Evolutionary conservation across 2,888 invertebrate genomes (phyloP), one percentile per base, ranked within the genome.

Genomic region (Drosophila buzzatii): DNA sequence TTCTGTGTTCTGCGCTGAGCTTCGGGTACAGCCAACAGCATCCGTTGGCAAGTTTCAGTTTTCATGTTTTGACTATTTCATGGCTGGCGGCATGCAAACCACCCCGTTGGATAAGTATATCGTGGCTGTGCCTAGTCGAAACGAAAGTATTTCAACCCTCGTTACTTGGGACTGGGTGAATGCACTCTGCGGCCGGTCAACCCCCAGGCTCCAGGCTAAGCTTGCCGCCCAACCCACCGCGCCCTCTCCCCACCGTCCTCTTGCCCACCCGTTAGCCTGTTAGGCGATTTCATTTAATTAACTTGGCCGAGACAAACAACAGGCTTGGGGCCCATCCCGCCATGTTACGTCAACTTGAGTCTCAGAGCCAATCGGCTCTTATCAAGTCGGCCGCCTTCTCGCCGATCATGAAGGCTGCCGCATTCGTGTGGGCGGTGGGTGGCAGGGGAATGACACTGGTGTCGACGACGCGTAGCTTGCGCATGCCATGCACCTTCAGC

Each of bases 351-450:
- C 14, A 35, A 39, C 37, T n/a, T 42, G 9, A 27, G 16, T 6
- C 35, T 75, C 67, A 85, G 14, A 58, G 60, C 86, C 86, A 86
- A 6, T 86, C 83, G 55, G 45, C 57, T 9, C 68, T 70, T 12
- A 96, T 94, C 91, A 96, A 93, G 90, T 96, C 96, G 0, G 96
- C 94, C 2, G 95, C 95, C 89, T 96, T 96, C 91, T 96, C 96
- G 1, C 95, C 96, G 57, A 96, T 95, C 95, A 96, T 95, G 76
- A 95, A 94, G 0, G 95, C 94, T 0, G 96, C 95, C 0, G 96
- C 96, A 90, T 95, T 95, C 1, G 95, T 95, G 87, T 96, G 96
- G 3, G 96, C 95, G 1, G 95, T 94, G 31, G 95, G 93, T 4
- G 95, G 94, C 6, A 94, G 92, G 0, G 96, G 96, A 79, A 95